phyloP scores from a whole-genome alignment of 2,888 invertebrate species.

The Leptarthrus brevirostris region DNA sequence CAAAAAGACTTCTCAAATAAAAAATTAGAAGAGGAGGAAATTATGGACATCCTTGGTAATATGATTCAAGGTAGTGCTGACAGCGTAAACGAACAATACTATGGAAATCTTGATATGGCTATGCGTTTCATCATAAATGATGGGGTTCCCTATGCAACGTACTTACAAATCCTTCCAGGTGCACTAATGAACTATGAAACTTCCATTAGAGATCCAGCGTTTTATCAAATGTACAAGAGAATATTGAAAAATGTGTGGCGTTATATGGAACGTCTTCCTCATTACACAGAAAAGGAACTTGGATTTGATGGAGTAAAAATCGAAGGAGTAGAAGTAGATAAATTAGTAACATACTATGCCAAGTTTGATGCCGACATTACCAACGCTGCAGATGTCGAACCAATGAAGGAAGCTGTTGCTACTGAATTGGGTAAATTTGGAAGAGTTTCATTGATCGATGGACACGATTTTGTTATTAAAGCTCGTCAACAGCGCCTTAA shows the following conservation, averaged over 20 bases:
- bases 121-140: conserved; percentile 71
- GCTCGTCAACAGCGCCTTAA: conserved; percentile 74
- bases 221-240: conserved; percentile 77
- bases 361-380: conserved; percentile 74
- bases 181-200: conserved; percentile 75
- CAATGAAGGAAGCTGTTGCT: conserved; percentile 65
- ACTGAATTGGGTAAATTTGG: conserved; percentile 60
- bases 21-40: conserved; percentile 57
- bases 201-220: conserved; percentile 78
- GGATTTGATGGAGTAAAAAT: conserved; percentile 74
- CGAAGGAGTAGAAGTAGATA: conserved; percentile 73
- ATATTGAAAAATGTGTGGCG: conserved; percentile 69
- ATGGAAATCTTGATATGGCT: conserved; percentile 69
- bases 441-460: conserved; percentile 61
- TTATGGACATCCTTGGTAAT: conserved; percentile 69
- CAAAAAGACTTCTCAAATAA: conserved; percentile 63
- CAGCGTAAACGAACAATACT: conserved; percentile 69
- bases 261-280: conserved; percentile 72
- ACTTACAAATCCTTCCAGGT: conserved; percentile 61
- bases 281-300: conserved; percentile 74
- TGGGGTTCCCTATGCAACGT: conserved; percentile 60
- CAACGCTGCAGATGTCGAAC: conserved; percentile 64
- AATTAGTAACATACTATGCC: conserved; percentile 77
- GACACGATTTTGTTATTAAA: conserved; percentile 68
- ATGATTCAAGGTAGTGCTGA: conserved; percentile 70